A percentile compares a stretch with the other conserved stretches of the same genome.
These are phyloP conservation scores for Mythimna pallens DNA, from an alignment of 2,888 invertebrate species.

Conservation along the genomic window DNA sequence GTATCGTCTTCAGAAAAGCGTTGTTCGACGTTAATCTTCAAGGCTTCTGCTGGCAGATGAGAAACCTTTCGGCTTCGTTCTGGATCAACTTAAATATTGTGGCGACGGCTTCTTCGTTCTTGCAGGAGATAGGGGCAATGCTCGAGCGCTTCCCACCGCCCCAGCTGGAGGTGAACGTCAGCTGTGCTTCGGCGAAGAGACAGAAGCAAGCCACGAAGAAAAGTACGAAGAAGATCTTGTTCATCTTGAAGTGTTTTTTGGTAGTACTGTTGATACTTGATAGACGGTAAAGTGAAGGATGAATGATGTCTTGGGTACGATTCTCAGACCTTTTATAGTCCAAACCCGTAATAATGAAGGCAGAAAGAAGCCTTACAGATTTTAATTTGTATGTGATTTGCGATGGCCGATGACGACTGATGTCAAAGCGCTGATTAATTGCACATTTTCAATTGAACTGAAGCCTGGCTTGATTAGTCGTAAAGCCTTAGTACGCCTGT, in stretches of 20 bases:
- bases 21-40: conserved; percentile 62
- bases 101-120: conserved; percentile 80
- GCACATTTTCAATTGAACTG: conserved; percentile 20
- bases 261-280: conserved; percentile 14
- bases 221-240: conserved; percentile 73
- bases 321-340: conserved; percentile 50
- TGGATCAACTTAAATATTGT: conserved; percentile 84
- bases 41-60: conserved; percentile 85
- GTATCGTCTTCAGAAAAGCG: conserved; percentile 5
- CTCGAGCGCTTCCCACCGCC: conserved; percentile 80
- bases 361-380: conserved; percentile 47
- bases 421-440: conserved; percentile 22
- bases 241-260: conserved; percentile 68
- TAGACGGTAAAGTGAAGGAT: conserved; percentile 10
- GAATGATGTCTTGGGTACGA: conserved; percentile 35
- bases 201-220: conserved; percentile 77
- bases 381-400: conserved; percentile 56
- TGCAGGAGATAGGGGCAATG: conserved; percentile 74
- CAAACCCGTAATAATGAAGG: not conserved
- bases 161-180: conserved; percentile 91
- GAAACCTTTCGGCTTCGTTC: conserved; percentile 85
- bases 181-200: conserved; percentile 81
- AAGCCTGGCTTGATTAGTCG: conserved; percentile 19
- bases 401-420: not conserved
- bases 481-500: not conserved